Percentiles rank a stretch among this genome's conserved stretches.
phyloP scores from a whole-genome alignment of 1,140 invertebrate species.

The Chelonus insularis region DNA sequence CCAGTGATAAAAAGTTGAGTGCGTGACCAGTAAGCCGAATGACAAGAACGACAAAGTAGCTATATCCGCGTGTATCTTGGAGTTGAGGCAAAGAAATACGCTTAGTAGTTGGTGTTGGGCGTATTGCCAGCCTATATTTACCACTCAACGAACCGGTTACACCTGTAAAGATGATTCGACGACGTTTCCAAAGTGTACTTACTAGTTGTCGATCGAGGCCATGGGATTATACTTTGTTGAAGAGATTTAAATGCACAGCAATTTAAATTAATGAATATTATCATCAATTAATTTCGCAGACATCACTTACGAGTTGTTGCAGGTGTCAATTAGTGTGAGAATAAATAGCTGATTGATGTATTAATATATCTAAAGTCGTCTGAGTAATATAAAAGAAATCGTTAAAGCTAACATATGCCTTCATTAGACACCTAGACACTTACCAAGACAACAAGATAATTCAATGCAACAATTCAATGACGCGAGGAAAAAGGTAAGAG shows the following conservation, averaged over 20 bases:
- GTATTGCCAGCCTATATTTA: constrained; percentile 53
- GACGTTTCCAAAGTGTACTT: constrained; percentile 18
- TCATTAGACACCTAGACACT: constrained; percentile 11
- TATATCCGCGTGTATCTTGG: constrained; percentile 28
- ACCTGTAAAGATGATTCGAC: constrained; percentile 37
- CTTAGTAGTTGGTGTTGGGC: constrained; percentile 42
- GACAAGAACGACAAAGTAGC: constrained; percentile 14
- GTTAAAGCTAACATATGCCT: not conserved
- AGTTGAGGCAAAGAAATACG: constrained; percentile 37
- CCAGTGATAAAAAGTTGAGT: constrained; percentile 12
- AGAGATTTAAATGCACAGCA: no score
- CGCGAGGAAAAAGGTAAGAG: constrained; percentile 17
- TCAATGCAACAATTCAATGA: constrained; percentile 20
- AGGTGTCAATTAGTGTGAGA: no score
- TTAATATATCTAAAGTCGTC: no score
- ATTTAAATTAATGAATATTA: no score
- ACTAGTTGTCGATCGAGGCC: constrained; percentile 13
- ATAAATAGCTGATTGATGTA: no score
- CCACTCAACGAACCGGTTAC: constrained; percentile 44
- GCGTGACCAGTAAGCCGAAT: constrained; percentile 19
- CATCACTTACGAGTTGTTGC: no score
- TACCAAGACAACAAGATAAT: constrained; percentile 15
- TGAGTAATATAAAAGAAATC: constrained; percentile 5
- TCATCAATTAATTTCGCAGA: no score
- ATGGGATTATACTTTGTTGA: no score